phyloP scores from a whole-genome alignment of 2,888 invertebrate species.

The Agrenia bidenticulata region DNA sequence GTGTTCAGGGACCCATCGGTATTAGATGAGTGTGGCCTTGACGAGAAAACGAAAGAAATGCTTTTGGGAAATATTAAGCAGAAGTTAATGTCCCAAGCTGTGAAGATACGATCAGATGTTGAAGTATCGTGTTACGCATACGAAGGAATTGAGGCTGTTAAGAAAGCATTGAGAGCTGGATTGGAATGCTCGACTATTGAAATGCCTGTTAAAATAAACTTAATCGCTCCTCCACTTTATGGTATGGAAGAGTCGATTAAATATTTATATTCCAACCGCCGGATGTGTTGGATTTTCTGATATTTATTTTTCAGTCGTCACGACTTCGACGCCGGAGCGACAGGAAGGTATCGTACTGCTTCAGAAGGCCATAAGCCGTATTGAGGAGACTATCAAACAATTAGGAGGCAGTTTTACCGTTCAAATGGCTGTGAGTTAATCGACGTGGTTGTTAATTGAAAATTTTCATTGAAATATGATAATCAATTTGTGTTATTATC shows the following conservation, averaged over 20 bases:
- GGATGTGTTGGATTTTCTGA: too few species aligned
- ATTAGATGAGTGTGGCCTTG: constrained; percentile 91
- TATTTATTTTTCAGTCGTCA: too few species aligned
- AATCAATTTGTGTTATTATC: background rate
- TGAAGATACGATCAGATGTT: constrained; percentile 89
- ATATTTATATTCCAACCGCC: too few species aligned
- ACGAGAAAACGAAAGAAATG: constrained; percentile 87
- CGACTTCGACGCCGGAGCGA: constrained; percentile 96
- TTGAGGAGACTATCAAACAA: constrained; percentile 76
- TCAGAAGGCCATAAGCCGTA: constrained; percentile 83
- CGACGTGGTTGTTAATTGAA: background rate
- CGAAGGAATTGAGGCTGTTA: constrained; percentile 98
- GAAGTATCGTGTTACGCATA: constrained; percentile 94
- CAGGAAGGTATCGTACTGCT: constrained; percentile 87
- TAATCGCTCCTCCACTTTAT: constrained; percentile 97
- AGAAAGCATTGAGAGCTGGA: constrained; percentile 85
- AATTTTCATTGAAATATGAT: background rate
- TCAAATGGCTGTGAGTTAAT: constrained; percentile 79
- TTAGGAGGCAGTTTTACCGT: constrained; percentile 90
- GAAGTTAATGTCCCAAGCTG: constrained; percentile 94
- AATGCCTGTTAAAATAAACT: constrained; percentile 95
- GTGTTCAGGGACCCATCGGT: constrained; percentile 82
- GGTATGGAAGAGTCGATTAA: constrained; percentile 58
- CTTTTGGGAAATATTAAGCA: constrained; percentile 91
- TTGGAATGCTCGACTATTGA: constrained; percentile 87